phyloP scores from a whole-genome alignment of 53 echinoderm and acorn worm genomes.

The Zoroaster sp. region DNA sequence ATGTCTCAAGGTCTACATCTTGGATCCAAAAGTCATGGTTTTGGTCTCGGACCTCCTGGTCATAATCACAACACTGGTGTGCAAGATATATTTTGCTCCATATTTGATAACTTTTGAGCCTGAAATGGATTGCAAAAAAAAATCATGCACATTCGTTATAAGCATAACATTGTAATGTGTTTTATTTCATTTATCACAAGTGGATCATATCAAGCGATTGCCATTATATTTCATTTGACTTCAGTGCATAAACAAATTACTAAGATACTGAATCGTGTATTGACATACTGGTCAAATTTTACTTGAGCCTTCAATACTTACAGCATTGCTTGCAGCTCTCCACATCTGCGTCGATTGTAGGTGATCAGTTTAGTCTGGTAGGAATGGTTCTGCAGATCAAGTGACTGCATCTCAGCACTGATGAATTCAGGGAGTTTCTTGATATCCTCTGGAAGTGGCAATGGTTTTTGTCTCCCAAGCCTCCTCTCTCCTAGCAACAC shows the following conservation, averaged over 20 bases:
- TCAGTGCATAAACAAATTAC: background rate
- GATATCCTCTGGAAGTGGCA: conserved; percentile 62
- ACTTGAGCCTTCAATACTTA: conserved; percentile 12
- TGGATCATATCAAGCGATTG: background rate
- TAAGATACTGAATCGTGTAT: background rate
- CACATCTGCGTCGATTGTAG: conserved; percentile 53
- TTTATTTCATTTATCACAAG: background rate
- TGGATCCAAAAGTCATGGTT: no score
- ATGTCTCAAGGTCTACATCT: no score
- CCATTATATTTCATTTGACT: background rate
- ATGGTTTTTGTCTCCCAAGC: conserved; percentile 13
- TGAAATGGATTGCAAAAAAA: background rate
- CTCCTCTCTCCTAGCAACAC: conserved; percentile 47
- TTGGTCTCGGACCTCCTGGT: no score
- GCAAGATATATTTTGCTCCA: no score
- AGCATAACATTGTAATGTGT: background rate
- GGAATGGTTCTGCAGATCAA: conserved; percentile 43
- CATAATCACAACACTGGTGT: no score
- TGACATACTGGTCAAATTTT: background rate
- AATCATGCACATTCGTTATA: background rate
- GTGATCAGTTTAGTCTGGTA: conserved; percentile 52
- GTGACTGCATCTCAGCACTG: conserved; percentile 21
- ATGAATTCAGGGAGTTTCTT: conserved; percentile 42
- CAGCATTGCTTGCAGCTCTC: conserved; percentile 62
- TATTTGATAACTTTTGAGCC: background rate